These are phyloP conservation scores for Dinomys branickii DNA, from an alignment of 2,113 vertebrate species.

Conservation along the genomic window DNA sequence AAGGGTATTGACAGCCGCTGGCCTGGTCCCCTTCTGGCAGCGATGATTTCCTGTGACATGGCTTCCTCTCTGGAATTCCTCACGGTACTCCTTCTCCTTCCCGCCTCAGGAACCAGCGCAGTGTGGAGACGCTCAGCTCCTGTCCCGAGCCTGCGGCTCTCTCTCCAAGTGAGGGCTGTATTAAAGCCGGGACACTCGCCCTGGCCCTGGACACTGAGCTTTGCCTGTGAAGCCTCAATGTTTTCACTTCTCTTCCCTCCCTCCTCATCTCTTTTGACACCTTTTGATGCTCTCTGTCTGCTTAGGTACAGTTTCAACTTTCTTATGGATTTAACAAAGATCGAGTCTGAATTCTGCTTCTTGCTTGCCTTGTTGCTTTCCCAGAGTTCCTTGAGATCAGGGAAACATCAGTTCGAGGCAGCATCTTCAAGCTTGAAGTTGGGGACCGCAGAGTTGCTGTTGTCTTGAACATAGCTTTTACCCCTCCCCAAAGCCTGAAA, in stretches of 20 bases:
- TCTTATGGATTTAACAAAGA: neutral
- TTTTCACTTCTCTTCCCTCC: neutral
- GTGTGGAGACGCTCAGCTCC: neutral
- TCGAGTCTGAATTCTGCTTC: neutral
- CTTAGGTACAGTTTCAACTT: neutral
- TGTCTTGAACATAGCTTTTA: neutral
- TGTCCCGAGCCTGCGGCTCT: neutral
- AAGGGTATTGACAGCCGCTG: neutral
- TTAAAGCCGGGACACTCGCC: neutral
- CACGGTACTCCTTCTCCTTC: neutral
- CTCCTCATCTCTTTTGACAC: neutral
- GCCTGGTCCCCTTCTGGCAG: neutral
- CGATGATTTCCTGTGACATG: neutral
- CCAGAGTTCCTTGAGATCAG: neutral
- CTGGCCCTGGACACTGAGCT: neutral
- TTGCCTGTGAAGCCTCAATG: neutral
- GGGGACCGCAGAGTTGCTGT: neutral
- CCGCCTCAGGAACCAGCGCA: neutral
- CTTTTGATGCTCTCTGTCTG: neutral
- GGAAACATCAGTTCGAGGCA: neutral
- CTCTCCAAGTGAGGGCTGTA: neutral
- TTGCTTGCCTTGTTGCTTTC: neutral
- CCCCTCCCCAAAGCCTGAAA: neutral
- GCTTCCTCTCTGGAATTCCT: neutral
- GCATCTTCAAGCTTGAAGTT: neutral